These are phyloP conservation scores for Atrichornis clamosus DNA, from an alignment of 2,113 vertebrate genomes.

Conservation along the genomic window DNA sequence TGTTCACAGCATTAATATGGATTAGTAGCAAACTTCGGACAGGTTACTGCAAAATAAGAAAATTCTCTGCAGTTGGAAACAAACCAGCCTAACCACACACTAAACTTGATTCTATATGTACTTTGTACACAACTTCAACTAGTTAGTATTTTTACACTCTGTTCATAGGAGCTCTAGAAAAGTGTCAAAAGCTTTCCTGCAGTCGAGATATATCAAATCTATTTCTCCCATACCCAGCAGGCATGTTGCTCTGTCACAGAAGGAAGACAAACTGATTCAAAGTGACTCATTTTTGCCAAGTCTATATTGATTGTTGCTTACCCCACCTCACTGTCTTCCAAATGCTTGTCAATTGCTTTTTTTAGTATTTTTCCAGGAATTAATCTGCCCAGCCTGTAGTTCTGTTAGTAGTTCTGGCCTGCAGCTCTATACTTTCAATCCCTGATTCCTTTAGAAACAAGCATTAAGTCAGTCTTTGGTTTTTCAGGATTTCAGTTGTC, in stretches of 20 bases:
- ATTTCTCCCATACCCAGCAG: not conserved
- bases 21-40: not conserved
- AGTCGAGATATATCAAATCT: not conserved
- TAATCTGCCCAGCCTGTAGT: not conserved
- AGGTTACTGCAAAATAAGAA: not conserved
- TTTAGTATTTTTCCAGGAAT: not conserved
- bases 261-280: not conserved
- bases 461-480: not conserved
- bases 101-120: not conserved
- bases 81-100: not conserved
- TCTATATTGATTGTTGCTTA: not conserved
- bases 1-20: not conserved
- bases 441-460: not conserved
- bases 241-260: not conserved
- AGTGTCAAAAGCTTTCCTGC: not conserved
- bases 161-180: not conserved
- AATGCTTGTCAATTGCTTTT: not conserved
- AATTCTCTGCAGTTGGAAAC: not conserved
- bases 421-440: not conserved
- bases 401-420: not conserved
- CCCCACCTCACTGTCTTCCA: not conserved
- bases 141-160: not conserved
- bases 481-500: not conserved
- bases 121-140: not conserved
- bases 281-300: not conserved